These are phyloP conservation scores for Odontocerum albicorne DNA, from an alignment of 2,888 invertebrate genomes.

Conservation along the genomic window DNA sequence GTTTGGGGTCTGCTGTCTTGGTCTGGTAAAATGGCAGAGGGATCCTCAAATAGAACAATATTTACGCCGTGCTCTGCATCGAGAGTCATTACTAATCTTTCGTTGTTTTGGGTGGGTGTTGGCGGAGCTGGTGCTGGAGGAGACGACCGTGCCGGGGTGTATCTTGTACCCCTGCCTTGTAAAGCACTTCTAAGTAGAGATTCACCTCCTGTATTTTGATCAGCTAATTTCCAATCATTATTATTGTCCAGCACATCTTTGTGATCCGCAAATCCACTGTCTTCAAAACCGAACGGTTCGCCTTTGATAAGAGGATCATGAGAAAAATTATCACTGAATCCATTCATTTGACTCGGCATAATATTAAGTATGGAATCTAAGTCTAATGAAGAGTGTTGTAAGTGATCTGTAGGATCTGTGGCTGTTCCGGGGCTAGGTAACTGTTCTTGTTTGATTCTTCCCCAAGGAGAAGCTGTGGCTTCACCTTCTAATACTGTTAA, in stretches of 20 bases:
- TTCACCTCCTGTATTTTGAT: slow-evolving; percentile 71
- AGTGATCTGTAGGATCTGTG: slow-evolving; percentile 53
- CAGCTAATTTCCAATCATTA: slow-evolving; percentile 80
- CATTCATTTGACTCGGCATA: slow-evolving; percentile 65
- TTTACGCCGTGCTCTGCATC: slow-evolving; percentile 47
- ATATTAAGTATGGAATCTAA: slow-evolving; percentile 79
- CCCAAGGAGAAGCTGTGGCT: slow-evolving; percentile 63
- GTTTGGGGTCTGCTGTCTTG: slow-evolving; percentile 61
- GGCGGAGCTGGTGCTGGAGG: slow-evolving; percentile 54
- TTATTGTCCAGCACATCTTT: slow-evolving; percentile 63
- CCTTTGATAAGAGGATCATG: slow-evolving; percentile 67
- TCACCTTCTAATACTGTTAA: slow-evolving; percentile 83
- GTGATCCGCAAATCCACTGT: slow-evolving; percentile 66
- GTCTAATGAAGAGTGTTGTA: slow-evolving; percentile 65
- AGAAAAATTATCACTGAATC: slow-evolving; percentile 60
- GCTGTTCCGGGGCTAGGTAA: slow-evolving; percentile 62
- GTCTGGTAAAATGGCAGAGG: slow-evolving; percentile 47
- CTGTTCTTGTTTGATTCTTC: slow-evolving; percentile 66
- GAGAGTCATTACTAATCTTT: slow-evolving; percentile 48
- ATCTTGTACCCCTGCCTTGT: slow-evolving; percentile 72
- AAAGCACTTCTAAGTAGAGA: slow-evolving; percentile 80
- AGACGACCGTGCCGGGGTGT: slow-evolving; percentile 62
- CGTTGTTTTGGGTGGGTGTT: slow-evolving; percentile 48
- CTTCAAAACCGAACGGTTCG: slow-evolving; percentile 74
- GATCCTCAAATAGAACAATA: slow-evolving; percentile 55